Evolutionary conservation across 1,140 invertebrate genomes (phyloP).

Genomic region (Cotesia glomerata): DNA sequence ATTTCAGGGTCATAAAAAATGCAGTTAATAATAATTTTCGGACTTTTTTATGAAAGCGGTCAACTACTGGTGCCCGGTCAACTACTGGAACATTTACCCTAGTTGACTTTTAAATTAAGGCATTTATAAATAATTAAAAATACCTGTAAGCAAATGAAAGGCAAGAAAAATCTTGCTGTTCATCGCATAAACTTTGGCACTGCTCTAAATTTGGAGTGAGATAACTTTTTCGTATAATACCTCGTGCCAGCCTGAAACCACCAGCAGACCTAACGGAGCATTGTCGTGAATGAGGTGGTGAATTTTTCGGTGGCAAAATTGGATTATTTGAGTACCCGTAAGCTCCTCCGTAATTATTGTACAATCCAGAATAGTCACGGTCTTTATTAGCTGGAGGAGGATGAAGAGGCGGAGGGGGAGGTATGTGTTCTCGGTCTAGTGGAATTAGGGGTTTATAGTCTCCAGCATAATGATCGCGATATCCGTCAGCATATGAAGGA

Average conservation of each 20-base stretch:
- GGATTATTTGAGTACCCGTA: slow-evolving; percentile 50
- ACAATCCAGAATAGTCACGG: slow-evolving; percentile 2
- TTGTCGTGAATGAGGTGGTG: slow-evolving; percentile 37
- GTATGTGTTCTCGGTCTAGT: slow-evolving; percentile 1
- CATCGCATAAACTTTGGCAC: slow-evolving; percentile 75
- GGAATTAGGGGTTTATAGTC: slow-evolving; percentile 33
- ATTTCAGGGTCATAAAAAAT: too few relatives aligned
- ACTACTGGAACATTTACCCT: too few relatives aligned
- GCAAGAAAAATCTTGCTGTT: slow-evolving; percentile 74
- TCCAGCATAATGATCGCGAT: slow-evolving; percentile 50
- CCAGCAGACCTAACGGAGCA: slow-evolving; percentile 76
- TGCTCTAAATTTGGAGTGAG: slow-evolving; percentile 72
- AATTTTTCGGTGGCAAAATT: background rate
- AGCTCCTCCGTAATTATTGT: slow-evolving; percentile 45
- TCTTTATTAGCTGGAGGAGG: background rate
- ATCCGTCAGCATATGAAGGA: slow-evolving; percentile 50
- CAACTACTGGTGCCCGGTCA: too few relatives aligned
- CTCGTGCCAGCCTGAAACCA: slow-evolving; percentile 74
- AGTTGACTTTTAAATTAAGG: background rate
- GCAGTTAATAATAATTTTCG: too few relatives aligned
- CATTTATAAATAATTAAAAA: slow-evolving; percentile 9
- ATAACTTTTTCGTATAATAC: slow-evolving; percentile 69
- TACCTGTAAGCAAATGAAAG: slow-evolving; percentile 78
- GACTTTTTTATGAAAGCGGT: too few relatives aligned
- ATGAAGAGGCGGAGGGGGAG: slow-evolving; percentile 11